These are phyloP conservation scores for Lycopodina hypogea DNA, from an alignment of 37 sponge, comb jelly and placozoan genomes.

Conservation along the genomic window DNA sequence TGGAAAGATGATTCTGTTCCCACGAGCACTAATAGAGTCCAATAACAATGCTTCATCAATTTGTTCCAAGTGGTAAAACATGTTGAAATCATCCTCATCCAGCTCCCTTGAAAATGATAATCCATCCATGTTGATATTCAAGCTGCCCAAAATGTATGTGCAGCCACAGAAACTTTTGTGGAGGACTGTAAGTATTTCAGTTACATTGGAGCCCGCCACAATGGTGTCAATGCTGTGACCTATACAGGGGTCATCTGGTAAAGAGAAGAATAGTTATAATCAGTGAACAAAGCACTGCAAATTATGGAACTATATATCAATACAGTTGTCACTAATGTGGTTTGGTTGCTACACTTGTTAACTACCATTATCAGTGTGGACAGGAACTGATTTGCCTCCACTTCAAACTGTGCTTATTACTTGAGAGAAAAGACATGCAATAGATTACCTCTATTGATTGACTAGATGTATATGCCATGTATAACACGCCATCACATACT, in stretches of 20 bases:
- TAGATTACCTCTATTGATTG: too few relatives aligned
- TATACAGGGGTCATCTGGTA: constrained; percentile 16
- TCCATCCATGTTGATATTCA: constrained; percentile 17
- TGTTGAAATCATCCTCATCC: constrained; percentile 46
- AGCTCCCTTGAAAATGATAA: not conserved
- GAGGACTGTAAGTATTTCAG: constrained; percentile 28
- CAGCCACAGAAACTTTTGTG: constrained; percentile 62
- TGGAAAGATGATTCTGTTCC: constrained; percentile 41
- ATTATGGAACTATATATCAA: too few relatives aligned
- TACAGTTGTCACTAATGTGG: too few relatives aligned
- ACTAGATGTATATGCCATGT: too few relatives aligned
- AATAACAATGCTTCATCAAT: constrained; percentile 33
- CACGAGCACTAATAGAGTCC: constrained; percentile 4
- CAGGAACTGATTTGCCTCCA: too few relatives aligned
- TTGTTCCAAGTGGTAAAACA: constrained; percentile 52
- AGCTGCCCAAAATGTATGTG: constrained; percentile 37
- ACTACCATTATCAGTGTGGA: too few relatives aligned
- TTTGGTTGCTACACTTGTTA: too few relatives aligned
- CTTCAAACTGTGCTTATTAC: too few relatives aligned
- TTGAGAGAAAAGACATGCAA: too few relatives aligned
- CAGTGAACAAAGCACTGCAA: too few relatives aligned
- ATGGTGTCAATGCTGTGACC: constrained; percentile 20
- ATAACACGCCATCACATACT: too few relatives aligned
- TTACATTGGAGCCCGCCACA: constrained; percentile 6
- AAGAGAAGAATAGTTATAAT: not conserved